phyloP scores from a whole-genome alignment of 2,888 invertebrate species.

The Drosophila pseudotalamancana region DNA sequence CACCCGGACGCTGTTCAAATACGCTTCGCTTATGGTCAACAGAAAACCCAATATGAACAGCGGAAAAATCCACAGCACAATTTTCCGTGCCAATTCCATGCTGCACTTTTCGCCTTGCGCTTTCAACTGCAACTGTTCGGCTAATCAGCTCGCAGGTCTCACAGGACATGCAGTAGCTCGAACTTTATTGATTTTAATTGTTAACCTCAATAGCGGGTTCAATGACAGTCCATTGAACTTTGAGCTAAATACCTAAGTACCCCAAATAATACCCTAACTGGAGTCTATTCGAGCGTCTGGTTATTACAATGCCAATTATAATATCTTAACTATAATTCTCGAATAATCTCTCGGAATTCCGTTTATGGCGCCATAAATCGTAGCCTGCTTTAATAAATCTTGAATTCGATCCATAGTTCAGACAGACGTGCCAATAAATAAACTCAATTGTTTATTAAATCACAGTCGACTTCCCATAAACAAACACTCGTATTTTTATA shows the following conservation, averaged over 20 bases:
- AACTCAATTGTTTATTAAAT: constrained; percentile 11
- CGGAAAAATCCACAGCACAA: constrained; percentile 61
- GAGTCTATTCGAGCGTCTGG: background rate
- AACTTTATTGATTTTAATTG: constrained; percentile 70
- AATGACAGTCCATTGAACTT: constrained; percentile 53
- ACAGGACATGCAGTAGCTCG: background rate
- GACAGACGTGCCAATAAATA: constrained; percentile 4
- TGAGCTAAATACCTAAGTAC: constrained; percentile 13
- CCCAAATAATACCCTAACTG: background rate
- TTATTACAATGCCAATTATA: too few relatives aligned
- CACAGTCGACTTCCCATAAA: constrained; percentile 10
- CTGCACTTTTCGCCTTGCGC: constrained; percentile 11
- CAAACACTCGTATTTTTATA: background rate
- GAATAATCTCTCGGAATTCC: background rate
- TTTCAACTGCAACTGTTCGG: constrained; percentile 49
- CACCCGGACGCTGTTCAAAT: constrained; percentile 68
- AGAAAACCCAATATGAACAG: constrained; percentile 58
- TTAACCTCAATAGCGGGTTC: constrained; percentile 34
- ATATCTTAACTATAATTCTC: too few relatives aligned
- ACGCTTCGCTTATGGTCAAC: constrained; percentile 62
- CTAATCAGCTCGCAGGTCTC: background rate
- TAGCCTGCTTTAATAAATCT: constrained; percentile 11
- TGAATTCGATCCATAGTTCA: background rate
- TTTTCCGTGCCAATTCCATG: constrained; percentile 52
- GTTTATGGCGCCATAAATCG: background rate